Conservation (phyloP, 2,888 invertebrate genomes). For the Lutraria lutraria region DNA sequence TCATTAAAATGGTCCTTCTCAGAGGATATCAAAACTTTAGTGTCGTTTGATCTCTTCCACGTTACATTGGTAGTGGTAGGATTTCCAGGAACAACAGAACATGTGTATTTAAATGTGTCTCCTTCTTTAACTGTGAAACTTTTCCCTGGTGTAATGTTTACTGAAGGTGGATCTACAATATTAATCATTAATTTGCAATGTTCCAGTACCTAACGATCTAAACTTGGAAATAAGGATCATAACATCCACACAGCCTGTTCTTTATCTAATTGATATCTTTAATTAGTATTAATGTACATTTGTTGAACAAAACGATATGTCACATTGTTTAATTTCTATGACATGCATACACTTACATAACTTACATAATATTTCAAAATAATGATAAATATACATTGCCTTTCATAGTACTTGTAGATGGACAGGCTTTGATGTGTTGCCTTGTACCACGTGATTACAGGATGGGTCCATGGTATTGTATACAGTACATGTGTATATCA, state of each 20-base stretch:
- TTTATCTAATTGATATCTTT: too few relatives aligned
- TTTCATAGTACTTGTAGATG: not conserved
- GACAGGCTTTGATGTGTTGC: not conserved
- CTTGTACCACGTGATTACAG: not conserved
- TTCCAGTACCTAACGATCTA: too few relatives aligned
- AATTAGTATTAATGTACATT: too few relatives aligned
- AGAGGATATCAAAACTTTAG: not conserved
- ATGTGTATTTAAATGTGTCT: not conserved
- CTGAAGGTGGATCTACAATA: not conserved
- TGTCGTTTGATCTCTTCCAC: not conserved
- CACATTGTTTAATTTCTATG: too few relatives aligned
- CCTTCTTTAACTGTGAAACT: not conserved
- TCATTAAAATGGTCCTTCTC: not conserved
- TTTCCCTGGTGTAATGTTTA: not conserved
- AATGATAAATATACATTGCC: not conserved
- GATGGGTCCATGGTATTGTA: not conserved
- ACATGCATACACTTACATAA: too few relatives aligned
- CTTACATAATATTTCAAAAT: too few relatives aligned
- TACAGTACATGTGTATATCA: constrained; percentile 11
- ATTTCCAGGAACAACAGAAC: not conserved
- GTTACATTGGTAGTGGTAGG: not conserved
- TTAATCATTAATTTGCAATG: not conserved
- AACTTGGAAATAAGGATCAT: too few relatives aligned
- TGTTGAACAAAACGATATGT: too few relatives aligned
- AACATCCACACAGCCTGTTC: too few relatives aligned